Conservation (phyloP, 2,888 invertebrate genomes). For the Stenchaetothrips biformis region DNA sequence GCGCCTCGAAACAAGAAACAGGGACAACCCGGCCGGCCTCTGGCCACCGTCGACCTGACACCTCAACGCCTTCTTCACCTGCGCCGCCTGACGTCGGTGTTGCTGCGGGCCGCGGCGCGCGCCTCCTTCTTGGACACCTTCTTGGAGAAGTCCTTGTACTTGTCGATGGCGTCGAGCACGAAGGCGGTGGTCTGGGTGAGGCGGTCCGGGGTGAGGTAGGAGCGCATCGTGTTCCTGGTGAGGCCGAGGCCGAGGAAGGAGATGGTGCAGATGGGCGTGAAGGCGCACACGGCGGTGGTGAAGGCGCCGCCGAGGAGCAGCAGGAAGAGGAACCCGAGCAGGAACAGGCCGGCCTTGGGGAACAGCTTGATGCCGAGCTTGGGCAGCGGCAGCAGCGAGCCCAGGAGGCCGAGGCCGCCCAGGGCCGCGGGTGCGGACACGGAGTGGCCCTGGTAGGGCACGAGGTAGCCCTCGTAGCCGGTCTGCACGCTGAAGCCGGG, state of each 20-base stretch:
- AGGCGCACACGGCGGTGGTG: constrained; percentile 55
- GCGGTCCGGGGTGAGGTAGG: constrained; percentile 55
- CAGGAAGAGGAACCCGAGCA: constrained; percentile 41
- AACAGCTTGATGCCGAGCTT: constrained; percentile 11
- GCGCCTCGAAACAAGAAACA: background rate
- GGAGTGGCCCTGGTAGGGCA: constrained; percentile 33
- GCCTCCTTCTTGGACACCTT: constrained; percentile 16
- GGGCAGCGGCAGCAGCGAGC: constrained; percentile 32
- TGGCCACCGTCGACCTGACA: background rate
- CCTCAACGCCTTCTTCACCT: background rate
- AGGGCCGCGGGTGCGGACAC: constrained; percentile 31
- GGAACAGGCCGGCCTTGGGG: constrained; percentile 34
- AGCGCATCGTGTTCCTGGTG: constrained; percentile 51
- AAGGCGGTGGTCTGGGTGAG: constrained; percentile 56
- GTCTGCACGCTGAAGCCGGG: constrained; percentile 35
- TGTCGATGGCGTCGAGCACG: constrained; percentile 58
- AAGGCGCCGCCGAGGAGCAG: constrained; percentile 53
- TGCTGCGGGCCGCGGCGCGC: background rate
- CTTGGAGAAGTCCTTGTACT: constrained; percentile 47
- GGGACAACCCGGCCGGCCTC: background rate
- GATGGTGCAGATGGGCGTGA: constrained; percentile 59
- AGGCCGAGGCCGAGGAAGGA: constrained; percentile 48
- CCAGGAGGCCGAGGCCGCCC: constrained; percentile 31
- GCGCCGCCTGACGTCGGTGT: background rate
- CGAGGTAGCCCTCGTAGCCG: constrained; percentile 31